These are phyloP conservation scores for Apis florea DNA, from an alignment of 1,140 invertebrate genomes.

Conservation along the genomic window DNA sequence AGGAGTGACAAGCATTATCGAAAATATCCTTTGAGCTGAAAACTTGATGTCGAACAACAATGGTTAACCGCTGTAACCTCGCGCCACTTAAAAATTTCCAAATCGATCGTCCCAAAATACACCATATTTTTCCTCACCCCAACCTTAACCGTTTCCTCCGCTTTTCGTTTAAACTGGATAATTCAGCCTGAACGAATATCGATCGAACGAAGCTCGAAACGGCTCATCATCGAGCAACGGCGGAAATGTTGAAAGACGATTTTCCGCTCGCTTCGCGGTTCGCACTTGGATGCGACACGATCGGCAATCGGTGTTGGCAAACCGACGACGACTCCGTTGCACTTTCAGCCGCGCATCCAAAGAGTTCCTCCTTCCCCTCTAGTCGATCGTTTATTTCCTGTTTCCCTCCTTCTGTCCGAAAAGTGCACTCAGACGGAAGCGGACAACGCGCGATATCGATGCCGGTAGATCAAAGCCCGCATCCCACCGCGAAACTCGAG, in stretches of 20 bases:
- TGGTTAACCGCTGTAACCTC: no score
- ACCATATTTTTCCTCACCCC: no score
- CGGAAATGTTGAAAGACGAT: not conserved
- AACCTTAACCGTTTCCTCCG: no score
- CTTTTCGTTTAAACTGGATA: not conserved
- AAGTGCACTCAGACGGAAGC: slow-evolving; percentile 68
- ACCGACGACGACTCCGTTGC: not conserved
- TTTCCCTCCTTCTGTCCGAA: slow-evolving; percentile 55
- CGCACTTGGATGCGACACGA: not conserved
- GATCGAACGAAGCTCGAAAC: no score
- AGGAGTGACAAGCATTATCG: no score
- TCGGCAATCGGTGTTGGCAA: slow-evolving; percentile 15
- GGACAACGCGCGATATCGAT: slow-evolving; percentile 67
- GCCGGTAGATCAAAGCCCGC: slow-evolving; percentile 72
- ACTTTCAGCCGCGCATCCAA: not conserved
- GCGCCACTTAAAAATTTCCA: no score
- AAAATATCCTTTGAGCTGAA: no score
- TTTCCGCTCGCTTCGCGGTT: slow-evolving; percentile 12
- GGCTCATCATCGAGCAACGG: not conserved
- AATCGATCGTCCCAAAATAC: not conserved
- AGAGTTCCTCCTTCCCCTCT: not conserved
- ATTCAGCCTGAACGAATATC: not conserved
- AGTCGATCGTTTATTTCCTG: slow-evolving; percentile 58
- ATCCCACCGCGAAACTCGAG: slow-evolving; percentile 45
- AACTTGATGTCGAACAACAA: no score